phyloP scores from a whole-genome alignment of 1,140 invertebrate species.

The Apis florea region DNA sequence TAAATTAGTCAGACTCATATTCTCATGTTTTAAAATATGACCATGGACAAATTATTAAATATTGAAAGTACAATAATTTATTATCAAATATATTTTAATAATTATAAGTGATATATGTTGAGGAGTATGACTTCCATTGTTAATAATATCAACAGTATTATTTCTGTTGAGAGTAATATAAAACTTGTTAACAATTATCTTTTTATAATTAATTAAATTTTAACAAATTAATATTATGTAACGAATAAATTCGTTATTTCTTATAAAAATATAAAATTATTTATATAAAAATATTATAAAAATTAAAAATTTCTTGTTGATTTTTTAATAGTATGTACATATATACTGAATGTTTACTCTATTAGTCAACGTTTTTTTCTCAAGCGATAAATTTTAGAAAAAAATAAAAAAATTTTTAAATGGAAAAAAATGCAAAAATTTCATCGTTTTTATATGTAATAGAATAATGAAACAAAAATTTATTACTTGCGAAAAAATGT shows the following conservation, averaged over 20 bases:
- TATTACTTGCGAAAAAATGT: no score
- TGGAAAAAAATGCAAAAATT: no score
- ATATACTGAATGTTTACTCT: neutral
- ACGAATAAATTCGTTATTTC: conserved; percentile 18
- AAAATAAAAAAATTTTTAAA: neutral
- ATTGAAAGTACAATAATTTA: conserved; percentile 59
- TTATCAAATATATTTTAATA: conserved; percentile 50
- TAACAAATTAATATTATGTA: conserved; percentile 9
- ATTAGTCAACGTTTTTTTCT: neutral
- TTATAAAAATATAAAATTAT: conserved; percentile 12
- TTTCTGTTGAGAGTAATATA: conserved; percentile 21
- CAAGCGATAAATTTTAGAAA: conserved; percentile 10
- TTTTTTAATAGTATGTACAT: conserved; percentile 31
- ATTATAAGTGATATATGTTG: conserved; percentile 15
- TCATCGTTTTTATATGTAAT: no score
- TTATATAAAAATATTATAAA: conserved; percentile 10
- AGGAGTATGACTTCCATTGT: conserved; percentile 24
- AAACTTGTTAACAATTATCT: neutral
- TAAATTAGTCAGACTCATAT: conserved; percentile 41
- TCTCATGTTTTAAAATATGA: conserved; percentile 25
- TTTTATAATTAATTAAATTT: conserved; percentile 22
- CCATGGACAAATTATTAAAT: conserved; percentile 50
- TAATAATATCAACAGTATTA: conserved; percentile 55
- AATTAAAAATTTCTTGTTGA: conserved; percentile 15
- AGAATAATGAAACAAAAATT: no score